phyloP scores from a whole-genome alignment of 2,797 vertebrate species.

The Labeo calbasu region DNA sequence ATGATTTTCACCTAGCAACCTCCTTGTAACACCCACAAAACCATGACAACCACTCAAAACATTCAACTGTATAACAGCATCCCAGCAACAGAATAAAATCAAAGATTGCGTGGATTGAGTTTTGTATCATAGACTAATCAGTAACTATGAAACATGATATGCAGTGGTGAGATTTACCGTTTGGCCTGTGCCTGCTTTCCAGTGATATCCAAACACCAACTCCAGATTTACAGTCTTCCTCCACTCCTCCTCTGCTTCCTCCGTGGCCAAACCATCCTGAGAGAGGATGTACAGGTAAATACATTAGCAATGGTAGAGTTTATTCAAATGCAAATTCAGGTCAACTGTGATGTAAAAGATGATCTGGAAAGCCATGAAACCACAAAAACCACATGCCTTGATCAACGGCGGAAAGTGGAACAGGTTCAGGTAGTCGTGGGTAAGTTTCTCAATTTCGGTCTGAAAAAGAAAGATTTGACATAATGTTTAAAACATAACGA shows the following conservation, averaged over 20 bases:
- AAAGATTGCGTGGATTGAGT: neutral
- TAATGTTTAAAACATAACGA: slow-evolving; percentile 24
- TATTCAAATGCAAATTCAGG: neutral
- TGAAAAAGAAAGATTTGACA: slow-evolving; percentile 66
- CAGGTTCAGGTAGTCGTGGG: slow-evolving; percentile 90
- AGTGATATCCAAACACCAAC: slow-evolving; percentile 95
- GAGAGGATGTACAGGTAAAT: neutral
- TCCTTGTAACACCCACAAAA: neutral
- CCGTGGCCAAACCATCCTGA: slow-evolving; percentile 71
- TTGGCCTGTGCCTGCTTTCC: slow-evolving; percentile 88
- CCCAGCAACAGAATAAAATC: neutral
- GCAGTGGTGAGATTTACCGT: slow-evolving; percentile 71
- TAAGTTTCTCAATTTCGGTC: slow-evolving; percentile 94
- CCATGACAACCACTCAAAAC: neutral
- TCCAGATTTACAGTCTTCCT: slow-evolving; percentile 78
- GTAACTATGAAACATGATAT: neutral
- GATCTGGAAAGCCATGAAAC: neutral
- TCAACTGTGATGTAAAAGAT: neutral
- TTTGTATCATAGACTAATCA: neutral
- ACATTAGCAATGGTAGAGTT: neutral
- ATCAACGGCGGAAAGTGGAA: slow-evolving; percentile 95
- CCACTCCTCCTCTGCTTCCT: slow-evolving; percentile 64
- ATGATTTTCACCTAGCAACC: neutral
- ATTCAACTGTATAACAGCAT: neutral
- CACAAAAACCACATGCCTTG: slow-evolving; percentile 80